Percentiles rank a stretch among this genome's conserved stretches.
Conservation (phyloP, 2,113 vertebrate species). For the Lota lota region DNA sequence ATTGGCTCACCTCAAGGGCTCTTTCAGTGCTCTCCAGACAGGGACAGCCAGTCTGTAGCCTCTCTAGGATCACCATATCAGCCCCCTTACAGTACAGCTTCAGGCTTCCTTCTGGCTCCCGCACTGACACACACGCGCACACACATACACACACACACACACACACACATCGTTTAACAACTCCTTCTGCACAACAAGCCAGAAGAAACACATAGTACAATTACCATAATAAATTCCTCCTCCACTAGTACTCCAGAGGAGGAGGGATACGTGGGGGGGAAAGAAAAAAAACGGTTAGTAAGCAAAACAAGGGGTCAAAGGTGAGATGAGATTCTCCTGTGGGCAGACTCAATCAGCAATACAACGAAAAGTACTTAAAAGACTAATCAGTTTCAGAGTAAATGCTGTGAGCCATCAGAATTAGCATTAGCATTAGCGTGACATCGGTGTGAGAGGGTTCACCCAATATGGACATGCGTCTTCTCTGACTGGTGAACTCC, state of each 20-base stretch:
- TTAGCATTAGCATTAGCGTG: too few species aligned
- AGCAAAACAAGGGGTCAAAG: neutral
- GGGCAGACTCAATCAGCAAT: neutral
- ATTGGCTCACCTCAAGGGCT: constrained; percentile 77
- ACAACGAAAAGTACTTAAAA: neutral
- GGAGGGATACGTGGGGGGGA: neutral
- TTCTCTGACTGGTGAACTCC: constrained; percentile 89
- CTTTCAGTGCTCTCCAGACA: constrained; percentile 67
- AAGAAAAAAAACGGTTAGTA: too few species aligned
- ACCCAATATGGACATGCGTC: constrained; percentile 94
- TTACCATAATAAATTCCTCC: too few species aligned
- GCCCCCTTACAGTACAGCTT: constrained; percentile 93
- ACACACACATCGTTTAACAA: neutral
- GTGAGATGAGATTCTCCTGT: neutral
- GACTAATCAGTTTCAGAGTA: neutral
- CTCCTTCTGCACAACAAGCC: neutral
- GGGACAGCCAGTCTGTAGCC: constrained; percentile 61
- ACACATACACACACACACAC: neutral
- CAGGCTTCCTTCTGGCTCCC: constrained; percentile 82
- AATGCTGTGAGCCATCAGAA: too few species aligned
- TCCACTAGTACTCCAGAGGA: too few species aligned
- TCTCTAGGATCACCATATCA: constrained; percentile 83
- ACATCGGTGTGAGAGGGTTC: neutral
- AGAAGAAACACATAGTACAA: too few species aligned
- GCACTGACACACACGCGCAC: constrained; percentile 69